phyloP scores from a whole-genome alignment of 2,797 vertebrate species.

The Serranus cabrilla region DNA sequence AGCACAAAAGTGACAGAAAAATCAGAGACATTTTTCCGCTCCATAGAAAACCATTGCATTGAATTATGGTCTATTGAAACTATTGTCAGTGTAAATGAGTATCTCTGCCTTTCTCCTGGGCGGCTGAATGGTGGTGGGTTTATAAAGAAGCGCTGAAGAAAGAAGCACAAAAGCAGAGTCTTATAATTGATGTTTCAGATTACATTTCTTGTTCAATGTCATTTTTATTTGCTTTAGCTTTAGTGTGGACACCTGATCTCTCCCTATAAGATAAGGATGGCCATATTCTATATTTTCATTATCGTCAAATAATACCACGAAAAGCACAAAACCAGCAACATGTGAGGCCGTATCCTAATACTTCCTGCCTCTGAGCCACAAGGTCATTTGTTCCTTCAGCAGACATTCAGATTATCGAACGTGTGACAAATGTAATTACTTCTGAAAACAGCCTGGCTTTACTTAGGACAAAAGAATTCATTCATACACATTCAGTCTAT shows the following conservation, averaged over 20 bases:
- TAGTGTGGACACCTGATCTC: neutral
- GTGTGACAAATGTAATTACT: too few relatives aligned
- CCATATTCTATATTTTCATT: neutral
- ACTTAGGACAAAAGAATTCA: neutral
- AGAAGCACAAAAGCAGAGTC: neutral
- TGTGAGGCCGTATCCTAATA: neutral
- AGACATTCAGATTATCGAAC: neutral
- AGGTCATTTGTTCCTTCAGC: neutral
- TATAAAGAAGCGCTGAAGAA: neutral
- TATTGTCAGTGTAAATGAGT: constrained; percentile 36
- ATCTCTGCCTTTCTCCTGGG: constrained; percentile 22
- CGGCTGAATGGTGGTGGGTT: neutral
- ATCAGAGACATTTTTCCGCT: constrained; percentile 27
- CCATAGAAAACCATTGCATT: constrained; percentile 26
- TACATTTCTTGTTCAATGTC: neutral
- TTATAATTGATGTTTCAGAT: neutral
- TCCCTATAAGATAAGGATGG: neutral
- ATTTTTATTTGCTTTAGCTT: neutral
- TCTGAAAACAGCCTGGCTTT: neutral
- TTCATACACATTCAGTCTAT: neutral
- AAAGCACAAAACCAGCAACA: constrained; percentile 1
- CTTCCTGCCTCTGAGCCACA: neutral
- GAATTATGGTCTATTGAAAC: constrained; percentile 49
- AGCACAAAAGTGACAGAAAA: constrained; percentile 42
- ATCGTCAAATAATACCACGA: neutral